Evolutionary conservation across 2,113 vertebrate species (phyloP).

Genomic region (Sisor rabdophorus): DNA sequence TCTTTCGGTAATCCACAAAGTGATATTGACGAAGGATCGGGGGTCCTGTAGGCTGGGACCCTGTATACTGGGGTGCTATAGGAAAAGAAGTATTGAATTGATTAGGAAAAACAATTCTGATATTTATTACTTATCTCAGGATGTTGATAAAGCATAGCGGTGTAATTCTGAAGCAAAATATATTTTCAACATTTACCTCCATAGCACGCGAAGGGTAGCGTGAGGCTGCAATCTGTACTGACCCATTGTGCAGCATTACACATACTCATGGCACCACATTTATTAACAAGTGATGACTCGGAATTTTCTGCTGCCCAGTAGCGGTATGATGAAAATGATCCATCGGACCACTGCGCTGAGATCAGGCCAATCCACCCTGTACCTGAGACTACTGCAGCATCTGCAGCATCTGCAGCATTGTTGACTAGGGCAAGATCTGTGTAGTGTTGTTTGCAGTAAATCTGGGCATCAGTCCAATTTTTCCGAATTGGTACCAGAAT

Average conservation of each 20-base stretch:
- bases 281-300: background rate
- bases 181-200: conserved; percentile 14
- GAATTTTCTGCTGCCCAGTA: background rate
- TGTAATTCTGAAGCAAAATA: too few species aligned
- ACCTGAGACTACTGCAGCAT: background rate
- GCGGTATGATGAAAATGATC: background rate
- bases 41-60: background rate
- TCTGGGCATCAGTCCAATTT: conserved; percentile 27
- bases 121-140: too few species aligned
- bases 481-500: background rate
- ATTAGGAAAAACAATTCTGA: too few species aligned
- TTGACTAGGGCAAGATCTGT: conserved; percentile 23
- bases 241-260: conserved; percentile 14
- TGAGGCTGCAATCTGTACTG: background rate
- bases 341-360: conserved; percentile 25
- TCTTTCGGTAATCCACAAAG: conserved; percentile 12
- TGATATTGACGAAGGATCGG: background rate
- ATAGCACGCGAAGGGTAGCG: conserved; percentile 34
- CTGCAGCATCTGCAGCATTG: background rate
- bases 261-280: conserved; percentile 17
- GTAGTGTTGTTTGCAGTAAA: conserved; percentile 33
- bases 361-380: conserved; percentile 31
- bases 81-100: too few species aligned
- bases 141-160: too few species aligned
- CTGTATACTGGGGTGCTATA: background rate